Base-by-base conservation (phyloP, 2,797 vertebrate genomes). In the Microctenopoma lineatum region DNA sequence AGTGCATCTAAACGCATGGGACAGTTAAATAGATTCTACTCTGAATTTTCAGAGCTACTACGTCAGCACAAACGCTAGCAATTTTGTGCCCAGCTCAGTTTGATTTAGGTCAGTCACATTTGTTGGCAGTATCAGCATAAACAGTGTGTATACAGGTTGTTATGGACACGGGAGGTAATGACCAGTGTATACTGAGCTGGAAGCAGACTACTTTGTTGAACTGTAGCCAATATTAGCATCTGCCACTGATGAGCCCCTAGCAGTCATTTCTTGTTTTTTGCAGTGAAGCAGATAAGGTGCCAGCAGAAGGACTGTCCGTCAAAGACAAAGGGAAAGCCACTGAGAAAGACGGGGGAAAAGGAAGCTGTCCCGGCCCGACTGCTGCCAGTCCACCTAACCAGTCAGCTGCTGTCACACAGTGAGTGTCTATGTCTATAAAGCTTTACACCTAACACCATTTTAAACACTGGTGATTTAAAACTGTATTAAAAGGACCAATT, bases 221-320 rank as follows among this genome's bases (percentile, higher is more conserved):
- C 55, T 34, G 21, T 13, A 58, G 7, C 58, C 18, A 57, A 1
- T 8, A 57, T 14, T 50, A 16, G 34, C 41, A 54, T 21, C 29
- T 59, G 8, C 56, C 12, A 21, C 10, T 58, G 36, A 66, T 21
- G 18, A 41, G 34, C 36, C 11, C 26, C 7, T 36, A 36, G 13
- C 15, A 8, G 1, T 73, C 9, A 18, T 2, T 56, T 8, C 6
- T 59, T 32, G 2, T 41, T 21, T 18, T 71, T 80, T 78, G 25
- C 79, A 93, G 91, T 11, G 89, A 91, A 32, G 79, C 66, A 15
- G 90, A 86, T 59, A 84, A 80, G 67, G 55, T 84, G 57, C 81
- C 90, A 53, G 25, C 41, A 39, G 90, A 89, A 21, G 86, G 78
- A 58, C 79, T 87, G 11, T 42, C 84, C 8, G 16, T 82, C 34